Evolutionary conservation across 1,140 invertebrate genomes (phyloP).

Genomic region (Bradysia coprophila): DNA sequence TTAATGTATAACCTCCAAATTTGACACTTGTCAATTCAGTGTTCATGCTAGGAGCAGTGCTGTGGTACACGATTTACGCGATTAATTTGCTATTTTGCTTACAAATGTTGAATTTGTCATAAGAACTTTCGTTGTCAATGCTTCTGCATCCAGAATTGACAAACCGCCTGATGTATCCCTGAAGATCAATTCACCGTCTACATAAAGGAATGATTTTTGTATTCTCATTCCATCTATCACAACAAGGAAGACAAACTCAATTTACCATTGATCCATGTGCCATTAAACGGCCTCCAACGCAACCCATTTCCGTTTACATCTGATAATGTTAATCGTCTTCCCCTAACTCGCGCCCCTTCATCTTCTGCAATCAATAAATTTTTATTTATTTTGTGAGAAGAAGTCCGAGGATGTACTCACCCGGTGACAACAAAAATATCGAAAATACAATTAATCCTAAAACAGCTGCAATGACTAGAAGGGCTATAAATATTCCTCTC

Average conservation of each 20-base stretch:
- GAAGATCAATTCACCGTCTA: slow-evolving; percentile 49
- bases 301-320: slow-evolving; percentile 44
- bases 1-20: no score
- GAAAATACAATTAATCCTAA: slow-evolving; percentile 72
- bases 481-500: slow-evolving; percentile 75
- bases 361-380: slow-evolving; percentile 21
- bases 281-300: slow-evolving; percentile 46
- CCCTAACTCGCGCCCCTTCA: slow-evolving; percentile 42
- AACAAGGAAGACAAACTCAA: no score
- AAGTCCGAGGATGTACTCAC: slow-evolving; percentile 8
- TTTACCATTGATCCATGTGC: slow-evolving; percentile 64
- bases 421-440: slow-evolving; percentile 64
- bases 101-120: slow-evolving; percentile 68
- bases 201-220: no score
- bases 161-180: slow-evolving; percentile 48
- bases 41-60: no score
- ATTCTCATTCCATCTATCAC: no score
- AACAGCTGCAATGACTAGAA: slow-evolving; percentile 71
- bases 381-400: background rate
- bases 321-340: slow-evolving; percentile 39
- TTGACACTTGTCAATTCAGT: no score
- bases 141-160: slow-evolving; percentile 48
- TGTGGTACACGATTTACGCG: no score
- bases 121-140: slow-evolving; percentile 41
- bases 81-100: no score